phyloP scores from a whole-genome alignment of 2,113 vertebrate genomes.

The Diadophis punctatus region DNA sequence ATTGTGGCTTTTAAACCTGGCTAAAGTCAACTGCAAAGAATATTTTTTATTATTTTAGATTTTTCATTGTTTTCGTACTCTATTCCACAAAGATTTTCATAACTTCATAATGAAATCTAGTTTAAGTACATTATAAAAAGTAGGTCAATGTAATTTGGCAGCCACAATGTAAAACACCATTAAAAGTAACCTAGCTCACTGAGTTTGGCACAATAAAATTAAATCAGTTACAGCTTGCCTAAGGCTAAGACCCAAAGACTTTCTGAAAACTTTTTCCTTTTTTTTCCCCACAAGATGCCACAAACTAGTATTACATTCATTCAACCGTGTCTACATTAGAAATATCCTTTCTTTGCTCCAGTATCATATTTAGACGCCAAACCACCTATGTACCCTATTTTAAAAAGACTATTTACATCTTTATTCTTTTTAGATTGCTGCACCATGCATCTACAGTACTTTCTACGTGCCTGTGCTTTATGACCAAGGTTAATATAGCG shows the following conservation, averaged over 20 bases:
- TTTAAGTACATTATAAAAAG: conserved; percentile 37
- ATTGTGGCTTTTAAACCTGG: conserved; percentile 8
- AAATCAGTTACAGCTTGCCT: conserved; percentile 44
- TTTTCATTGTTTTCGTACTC: conserved; percentile 16
- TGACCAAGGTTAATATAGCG: not conserved
- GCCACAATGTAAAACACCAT: conserved; percentile 46
- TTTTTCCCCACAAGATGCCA: not conserved
- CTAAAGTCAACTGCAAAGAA: conserved; percentile 21
- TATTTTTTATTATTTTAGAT: not conserved
- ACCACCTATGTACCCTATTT: not conserved
- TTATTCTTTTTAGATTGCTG: not conserved
- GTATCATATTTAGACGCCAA: not conserved
- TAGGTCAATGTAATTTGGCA: conserved; percentile 38
- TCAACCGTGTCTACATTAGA: not conserved
- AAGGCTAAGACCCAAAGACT: conserved; percentile 43
- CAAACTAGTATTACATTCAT: conserved; percentile 3
- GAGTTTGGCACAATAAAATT: conserved; percentile 40
- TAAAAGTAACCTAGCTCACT: conserved; percentile 46
- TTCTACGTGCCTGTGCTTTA: not conserved
- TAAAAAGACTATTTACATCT: not conserved
- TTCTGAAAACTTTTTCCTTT: conserved; percentile 6
- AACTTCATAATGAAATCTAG: conserved; percentile 17
- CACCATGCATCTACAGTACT: not conserved
- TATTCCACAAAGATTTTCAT: conserved; percentile 32
- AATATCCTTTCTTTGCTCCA: not conserved